Evolutionary conservation across 2,888 invertebrate genomes (phyloP).

Genomic region (Mythimna pallens): DNA sequence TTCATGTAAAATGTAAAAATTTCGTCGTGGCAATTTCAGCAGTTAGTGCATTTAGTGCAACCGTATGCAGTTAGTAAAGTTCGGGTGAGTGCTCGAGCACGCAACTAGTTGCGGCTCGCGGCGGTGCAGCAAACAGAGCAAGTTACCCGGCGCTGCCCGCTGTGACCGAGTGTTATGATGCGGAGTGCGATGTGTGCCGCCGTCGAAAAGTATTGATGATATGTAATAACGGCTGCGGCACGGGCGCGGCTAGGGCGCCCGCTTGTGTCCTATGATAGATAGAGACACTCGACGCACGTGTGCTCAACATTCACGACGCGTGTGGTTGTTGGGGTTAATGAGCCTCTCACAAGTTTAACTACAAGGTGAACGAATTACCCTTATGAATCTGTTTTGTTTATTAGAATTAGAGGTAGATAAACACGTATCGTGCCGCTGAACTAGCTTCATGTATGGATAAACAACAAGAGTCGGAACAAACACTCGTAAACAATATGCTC

Average conservation of each 20-base stretch:
- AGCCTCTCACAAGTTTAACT: not conserved
- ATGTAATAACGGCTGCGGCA: too few relatives aligned
- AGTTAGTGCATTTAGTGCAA: not conserved
- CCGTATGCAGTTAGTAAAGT: constrained; percentile 11
- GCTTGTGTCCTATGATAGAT: not conserved
- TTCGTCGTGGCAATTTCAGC: constrained; percentile 1
- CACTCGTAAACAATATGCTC: constrained; percentile 7
- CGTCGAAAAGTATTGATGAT: not conserved
- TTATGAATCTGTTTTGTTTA: not conserved
- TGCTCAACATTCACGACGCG: not conserved
- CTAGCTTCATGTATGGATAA: not conserved
- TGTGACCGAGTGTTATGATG: not conserved
- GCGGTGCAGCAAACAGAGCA: not conserved
- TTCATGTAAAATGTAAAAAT: constrained; percentile 5
- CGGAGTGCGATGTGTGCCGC: too few relatives aligned
- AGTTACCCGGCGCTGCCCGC: not conserved
- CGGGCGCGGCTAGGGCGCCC: too few relatives aligned
- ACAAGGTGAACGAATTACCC: not conserved
- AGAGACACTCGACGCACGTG: not conserved
- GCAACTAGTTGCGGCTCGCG: constrained; percentile 2
- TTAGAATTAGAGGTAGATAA: not conserved
- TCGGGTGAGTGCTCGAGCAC: not conserved
- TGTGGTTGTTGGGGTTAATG: too few relatives aligned
- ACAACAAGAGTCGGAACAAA: constrained; percentile 1
- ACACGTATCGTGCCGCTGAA: not conserved